These are phyloP conservation scores for Plusia festucae DNA, from an alignment of 2,888 invertebrate species.

Conservation along the genomic window DNA sequence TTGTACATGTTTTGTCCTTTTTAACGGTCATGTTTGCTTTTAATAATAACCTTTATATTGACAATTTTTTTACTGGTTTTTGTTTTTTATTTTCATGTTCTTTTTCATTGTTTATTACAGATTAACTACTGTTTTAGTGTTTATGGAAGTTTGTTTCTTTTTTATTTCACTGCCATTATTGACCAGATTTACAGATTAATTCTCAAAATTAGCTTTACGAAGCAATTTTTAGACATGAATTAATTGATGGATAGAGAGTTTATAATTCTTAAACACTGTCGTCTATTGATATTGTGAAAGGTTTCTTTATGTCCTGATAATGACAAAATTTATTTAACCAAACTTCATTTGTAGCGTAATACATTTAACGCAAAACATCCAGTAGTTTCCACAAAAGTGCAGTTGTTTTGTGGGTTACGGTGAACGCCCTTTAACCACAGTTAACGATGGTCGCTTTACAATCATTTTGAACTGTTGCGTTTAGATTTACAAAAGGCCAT, in stretches of 20 bases:
- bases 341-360: slow-evolving; percentile 5
- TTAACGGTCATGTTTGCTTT: neutral
- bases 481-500: slow-evolving; percentile 26
- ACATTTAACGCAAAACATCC: slow-evolving; percentile 7
- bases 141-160: no score
- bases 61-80: neutral
- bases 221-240: no score
- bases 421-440: slow-evolving; percentile 27
- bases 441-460: slow-evolving; percentile 30
- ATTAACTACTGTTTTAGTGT: no score
- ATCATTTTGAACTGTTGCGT: slow-evolving; percentile 38
- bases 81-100: neutral
- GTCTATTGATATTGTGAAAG: no score
- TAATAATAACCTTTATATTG: neutral
- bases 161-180: no score
- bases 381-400: slow-evolving; percentile 23
- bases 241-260: no score
- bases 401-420: slow-evolving; percentile 36
- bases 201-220: no score
- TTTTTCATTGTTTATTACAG: neutral
- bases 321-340: neutral
- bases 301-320: neutral
- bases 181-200: no score
- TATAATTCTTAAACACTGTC: no score
- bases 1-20: slow-evolving; percentile 2